Base-by-base conservation (phyloP, 92 coral and sea anemone species). In the Paragorgia papillata region DNA sequence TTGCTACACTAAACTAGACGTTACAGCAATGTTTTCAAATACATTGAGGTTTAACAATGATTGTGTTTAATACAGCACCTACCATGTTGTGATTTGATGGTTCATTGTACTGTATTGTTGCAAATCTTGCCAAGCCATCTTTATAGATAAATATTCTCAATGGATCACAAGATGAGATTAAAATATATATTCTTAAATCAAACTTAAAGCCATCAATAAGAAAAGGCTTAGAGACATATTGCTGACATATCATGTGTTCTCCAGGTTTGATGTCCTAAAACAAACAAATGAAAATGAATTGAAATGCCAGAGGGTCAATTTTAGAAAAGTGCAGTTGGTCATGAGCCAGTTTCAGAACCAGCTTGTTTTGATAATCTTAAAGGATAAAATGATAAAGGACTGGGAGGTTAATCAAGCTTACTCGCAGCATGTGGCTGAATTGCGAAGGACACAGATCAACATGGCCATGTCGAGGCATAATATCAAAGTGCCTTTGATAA, bases 171-270 rank as follows among this genome's bases (percentile, higher is more conserved):
- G 98, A 91, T 0, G 98, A 91, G 25, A 94, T 89, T 53, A 94
- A 74, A 61, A 90, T 92, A 69, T 94, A 94, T 31, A 94, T 90
- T 65, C 97, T 79, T 67, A 88, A 70, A 48, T 94, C 98, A 82
- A 94, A 90, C 84, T 94, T 94, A 70, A 90, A 94, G 61, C 98
- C 98, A 76, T 94, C 97, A 35, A 94, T 94, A 17, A 90, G 97
- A 85, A 90, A 90, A 33, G 98, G 98, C 54, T 94, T 94, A 57
- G 92, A 84, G 32, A 90, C 82, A 44, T 94, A 90, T 80, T 94
- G 98, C 64, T 94, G 98, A 69, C 97, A 94, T 15, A 94, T 89
- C 82, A 90, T 84, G 55, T 94, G 98, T 27, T 94, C 97, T 49
- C 98, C 98, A 9, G 98, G 97, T 66, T 94, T 94, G 75, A 90